Evolutionary conservation across 2,113 vertebrate species (phyloP).

Genomic region (Laterallus jamaicensis): DNA sequence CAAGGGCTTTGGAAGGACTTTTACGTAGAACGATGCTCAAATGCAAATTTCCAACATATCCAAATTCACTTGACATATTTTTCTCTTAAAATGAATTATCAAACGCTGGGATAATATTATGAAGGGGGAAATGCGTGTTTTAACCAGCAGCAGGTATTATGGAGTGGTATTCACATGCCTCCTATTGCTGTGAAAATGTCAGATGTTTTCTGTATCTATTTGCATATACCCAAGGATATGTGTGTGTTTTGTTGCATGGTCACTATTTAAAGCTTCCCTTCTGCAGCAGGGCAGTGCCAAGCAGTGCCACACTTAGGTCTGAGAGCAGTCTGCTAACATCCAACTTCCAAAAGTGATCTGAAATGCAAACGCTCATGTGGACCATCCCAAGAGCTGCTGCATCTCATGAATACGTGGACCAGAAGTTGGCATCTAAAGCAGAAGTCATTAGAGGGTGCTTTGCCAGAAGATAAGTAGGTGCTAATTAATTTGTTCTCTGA

Average conservation of each 20-base stretch:
- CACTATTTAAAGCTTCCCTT: background rate
- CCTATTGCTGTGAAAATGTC: background rate
- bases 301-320: background rate
- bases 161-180: background rate
- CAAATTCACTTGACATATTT: slow-evolving; percentile 45
- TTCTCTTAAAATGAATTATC: slow-evolving; percentile 49
- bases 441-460: background rate
- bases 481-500: background rate
- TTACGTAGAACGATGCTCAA: slow-evolving; percentile 20
- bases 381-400: background rate
- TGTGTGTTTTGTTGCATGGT: background rate
- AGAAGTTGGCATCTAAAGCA: background rate
- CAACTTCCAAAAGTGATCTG: background rate
- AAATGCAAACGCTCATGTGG: background rate
- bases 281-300: background rate
- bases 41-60: slow-evolving; percentile 43
- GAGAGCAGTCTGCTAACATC: background rate
- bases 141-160: background rate
- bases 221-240: background rate
- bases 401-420: background rate
- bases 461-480: background rate
- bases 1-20: slow-evolving; percentile 59
- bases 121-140: background rate
- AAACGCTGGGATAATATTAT: background rate
- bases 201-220: slow-evolving; percentile 28